Conservation (phyloP, 2,888 invertebrate genomes). For the Ametastegia equiseti region DNA sequence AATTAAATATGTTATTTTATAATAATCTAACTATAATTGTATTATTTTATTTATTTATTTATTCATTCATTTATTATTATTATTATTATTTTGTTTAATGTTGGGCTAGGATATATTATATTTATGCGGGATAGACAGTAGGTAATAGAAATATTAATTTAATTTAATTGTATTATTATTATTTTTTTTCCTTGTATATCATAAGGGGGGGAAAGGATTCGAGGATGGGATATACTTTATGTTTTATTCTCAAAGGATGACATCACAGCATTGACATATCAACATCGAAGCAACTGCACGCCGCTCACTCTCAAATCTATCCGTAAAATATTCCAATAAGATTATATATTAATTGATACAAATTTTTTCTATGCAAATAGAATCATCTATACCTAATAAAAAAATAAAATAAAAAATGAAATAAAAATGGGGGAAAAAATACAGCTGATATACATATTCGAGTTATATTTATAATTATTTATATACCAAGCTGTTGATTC, state of each 20-base stretch:
- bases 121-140: conserved; percentile 12
- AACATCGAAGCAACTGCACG: conserved; percentile 69
- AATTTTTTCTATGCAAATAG: too few relatives aligned
- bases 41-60: background rate
- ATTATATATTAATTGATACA: too few relatives aligned
- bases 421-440: too few relatives aligned
- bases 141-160: conserved; percentile 12
- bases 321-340: background rate
- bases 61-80: background rate
- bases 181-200: too few relatives aligned
- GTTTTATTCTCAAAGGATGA: conserved; percentile 69
- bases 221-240: conserved; percentile 52
- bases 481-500: too few relatives aligned
- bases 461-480: too few relatives aligned
- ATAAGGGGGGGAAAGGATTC: background rate
- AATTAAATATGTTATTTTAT: conserved; percentile 63
- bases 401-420: too few relatives aligned
- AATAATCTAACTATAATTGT: conserved; percentile 3
- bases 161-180: too few relatives aligned
- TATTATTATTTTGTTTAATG: background rate
- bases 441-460: too few relatives aligned
- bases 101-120: conserved; percentile 9
- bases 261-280: conserved; percentile 74
- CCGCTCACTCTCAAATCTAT: conserved; percentile 53
- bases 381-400: too few relatives aligned